These are phyloP conservation scores for Lepidurus apus DNA, from an alignment of 1,140 invertebrate genomes.

Conservation along the genomic window DNA sequence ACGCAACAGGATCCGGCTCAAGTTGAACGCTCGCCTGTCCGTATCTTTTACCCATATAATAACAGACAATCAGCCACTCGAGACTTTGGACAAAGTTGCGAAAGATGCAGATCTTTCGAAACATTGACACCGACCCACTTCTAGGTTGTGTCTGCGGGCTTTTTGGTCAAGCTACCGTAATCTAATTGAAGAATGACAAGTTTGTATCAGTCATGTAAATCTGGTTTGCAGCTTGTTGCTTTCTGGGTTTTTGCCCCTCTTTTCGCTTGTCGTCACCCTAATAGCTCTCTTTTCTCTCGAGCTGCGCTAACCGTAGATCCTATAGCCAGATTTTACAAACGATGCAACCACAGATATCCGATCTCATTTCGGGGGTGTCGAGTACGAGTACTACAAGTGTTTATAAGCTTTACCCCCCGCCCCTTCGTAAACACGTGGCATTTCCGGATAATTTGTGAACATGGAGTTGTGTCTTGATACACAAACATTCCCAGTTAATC, in stretches of 20 bases:
- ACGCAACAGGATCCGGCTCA: conserved; percentile 6
- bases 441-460: background rate
- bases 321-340: background rate
- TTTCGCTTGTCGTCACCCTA: conserved; percentile 11
- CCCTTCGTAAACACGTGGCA: background rate
- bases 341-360: background rate
- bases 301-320: background rate
- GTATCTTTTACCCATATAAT: background rate
- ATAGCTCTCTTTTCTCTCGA: background rate
- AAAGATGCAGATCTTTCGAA: background rate
- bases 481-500: background rate
- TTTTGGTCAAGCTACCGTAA: conserved; percentile 21
- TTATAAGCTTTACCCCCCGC: background rate
- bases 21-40: background rate
- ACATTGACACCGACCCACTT: background rate
- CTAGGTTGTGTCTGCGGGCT: background rate
- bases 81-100: background rate
- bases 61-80: background rate
- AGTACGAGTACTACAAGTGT: background rate
- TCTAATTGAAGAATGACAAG: background rate
- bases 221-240: background rate
- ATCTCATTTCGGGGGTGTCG: background rate
- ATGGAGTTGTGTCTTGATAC: background rate
- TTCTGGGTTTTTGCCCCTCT: background rate
- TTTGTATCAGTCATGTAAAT: background rate